Conservation (phyloP, 2,888 invertebrate species). For the Rhimphoctona megacephalus region DNA sequence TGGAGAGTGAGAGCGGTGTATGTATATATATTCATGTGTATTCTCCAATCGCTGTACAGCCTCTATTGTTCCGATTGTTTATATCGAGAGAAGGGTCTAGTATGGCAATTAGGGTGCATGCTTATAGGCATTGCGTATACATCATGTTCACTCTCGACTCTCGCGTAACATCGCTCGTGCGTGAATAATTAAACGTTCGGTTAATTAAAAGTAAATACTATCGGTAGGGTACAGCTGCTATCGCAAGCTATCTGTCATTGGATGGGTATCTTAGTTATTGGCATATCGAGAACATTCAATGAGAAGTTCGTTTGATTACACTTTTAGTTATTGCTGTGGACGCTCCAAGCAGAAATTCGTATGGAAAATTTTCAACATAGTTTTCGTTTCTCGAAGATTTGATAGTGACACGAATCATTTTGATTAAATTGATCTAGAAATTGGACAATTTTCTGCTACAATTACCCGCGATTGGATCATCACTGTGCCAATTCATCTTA, state of each 20-base stretch:
- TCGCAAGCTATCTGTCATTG: conserved; percentile 38
- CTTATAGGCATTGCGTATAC: conserved; percentile 63
- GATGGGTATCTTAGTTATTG: conserved; percentile 28
- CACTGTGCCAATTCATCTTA: conserved; percentile 2
- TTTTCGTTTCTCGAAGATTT: background rate
- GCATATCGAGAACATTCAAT: conserved; percentile 5
- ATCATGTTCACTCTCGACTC: background rate
- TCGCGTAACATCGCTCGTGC: conserved; percentile 65
- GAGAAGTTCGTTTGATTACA: background rate
- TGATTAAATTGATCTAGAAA: background rate
- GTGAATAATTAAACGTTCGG: conserved; percentile 82
- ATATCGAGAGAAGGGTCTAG: conserved; percentile 70
- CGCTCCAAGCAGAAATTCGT: background rate
- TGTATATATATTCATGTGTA: background rate
- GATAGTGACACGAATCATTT: background rate
- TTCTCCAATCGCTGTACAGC: conserved; percentile 43
- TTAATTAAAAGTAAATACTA: conserved; percentile 83
- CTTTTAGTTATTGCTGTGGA: background rate
- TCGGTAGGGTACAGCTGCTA: conserved; percentile 49
- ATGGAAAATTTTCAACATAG: background rate
- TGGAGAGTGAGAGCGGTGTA: background rate
- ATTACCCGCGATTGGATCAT: background rate
- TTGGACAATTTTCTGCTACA: background rate
- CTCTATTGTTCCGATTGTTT: conserved; percentile 68
- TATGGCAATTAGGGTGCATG: conserved; percentile 72